Evolutionary conservation across 2,797 vertebrate genomes (phyloP).

Genomic region (Semotilus atromaculatus): DNA sequence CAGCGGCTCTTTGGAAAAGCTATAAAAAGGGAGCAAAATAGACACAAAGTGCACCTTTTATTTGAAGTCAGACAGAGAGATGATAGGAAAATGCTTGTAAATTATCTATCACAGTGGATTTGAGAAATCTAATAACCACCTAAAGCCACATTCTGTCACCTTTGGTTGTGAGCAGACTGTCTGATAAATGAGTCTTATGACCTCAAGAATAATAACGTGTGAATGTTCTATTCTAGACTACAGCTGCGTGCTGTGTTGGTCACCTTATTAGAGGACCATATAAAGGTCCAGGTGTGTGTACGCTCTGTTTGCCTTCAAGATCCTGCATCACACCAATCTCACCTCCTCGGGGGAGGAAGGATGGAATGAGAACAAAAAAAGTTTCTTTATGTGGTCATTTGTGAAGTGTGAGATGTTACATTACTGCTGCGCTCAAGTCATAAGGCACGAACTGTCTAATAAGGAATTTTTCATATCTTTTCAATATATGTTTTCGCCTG

Average conservation of each 20-base stretch:
- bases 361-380: constrained; percentile 29
- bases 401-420: constrained; percentile 25
- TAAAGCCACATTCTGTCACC: constrained; percentile 24
- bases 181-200: constrained; percentile 51
- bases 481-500: constrained; percentile 1
- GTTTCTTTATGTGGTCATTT: constrained; percentile 40
- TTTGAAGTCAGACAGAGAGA: constrained; percentile 27
- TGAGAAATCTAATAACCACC: constrained; percentile 53
- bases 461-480: background rate
- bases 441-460: constrained; percentile 13
- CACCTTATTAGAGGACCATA: constrained; percentile 75
- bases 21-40: constrained; percentile 37
- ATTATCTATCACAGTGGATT: constrained; percentile 46
- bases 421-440: constrained; percentile 19
- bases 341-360: constrained; percentile 61
- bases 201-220: constrained; percentile 45
- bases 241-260: constrained; percentile 52
- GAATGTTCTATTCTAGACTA: constrained; percentile 24
- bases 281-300: constrained; percentile 75
- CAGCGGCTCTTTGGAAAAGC: constrained; percentile 27
- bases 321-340: constrained; percentile 73
- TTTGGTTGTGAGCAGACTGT: constrained; percentile 34
- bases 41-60: constrained; percentile 34
- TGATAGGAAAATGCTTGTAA: constrained; percentile 40
- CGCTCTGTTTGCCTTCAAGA: constrained; percentile 71